Conservation (phyloP, 2,797 vertebrate species). For the Coccyzus lansbergi region DNA sequence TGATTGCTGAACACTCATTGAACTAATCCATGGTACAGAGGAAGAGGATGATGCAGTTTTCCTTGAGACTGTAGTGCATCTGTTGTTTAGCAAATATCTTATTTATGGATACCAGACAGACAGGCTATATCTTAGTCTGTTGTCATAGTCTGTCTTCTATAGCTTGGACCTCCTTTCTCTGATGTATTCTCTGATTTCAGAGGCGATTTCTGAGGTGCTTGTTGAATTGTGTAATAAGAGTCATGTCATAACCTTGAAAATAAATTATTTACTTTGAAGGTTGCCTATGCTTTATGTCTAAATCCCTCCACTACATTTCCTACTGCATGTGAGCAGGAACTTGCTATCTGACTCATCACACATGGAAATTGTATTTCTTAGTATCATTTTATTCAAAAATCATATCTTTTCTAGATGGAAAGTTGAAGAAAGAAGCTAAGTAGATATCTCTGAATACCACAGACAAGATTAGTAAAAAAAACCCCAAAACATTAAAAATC, state of each 20-base stretch:
- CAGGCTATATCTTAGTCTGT: neutral
- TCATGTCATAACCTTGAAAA: neutral
- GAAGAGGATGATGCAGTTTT: neutral
- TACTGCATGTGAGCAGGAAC: too few relatives aligned
- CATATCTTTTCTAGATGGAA: neutral
- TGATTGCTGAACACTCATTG: neutral
- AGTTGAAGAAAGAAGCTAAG: neutral
- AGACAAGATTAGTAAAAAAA: neutral
- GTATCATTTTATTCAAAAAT: neutral
- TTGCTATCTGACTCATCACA: neutral
- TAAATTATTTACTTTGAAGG: constrained; percentile 18
- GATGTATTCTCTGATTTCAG: constrained; percentile 11
- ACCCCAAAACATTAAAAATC: neutral
- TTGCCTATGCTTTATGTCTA: neutral
- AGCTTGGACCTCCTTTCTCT: neutral
- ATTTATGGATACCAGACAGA: neutral
- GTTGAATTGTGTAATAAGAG: neutral
- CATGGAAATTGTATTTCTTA: rapidly evolving
- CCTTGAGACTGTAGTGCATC: neutral
- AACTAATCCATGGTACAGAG: rapidly evolving
- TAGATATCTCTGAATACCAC: neutral
- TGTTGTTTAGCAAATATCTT: rapidly evolving
- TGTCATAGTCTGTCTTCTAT: neutral
- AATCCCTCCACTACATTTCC: neutral
- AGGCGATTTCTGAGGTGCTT: neutral